Conservation (phyloP, 2,797 vertebrate genomes). For the Cuniculus paca region DNA sequence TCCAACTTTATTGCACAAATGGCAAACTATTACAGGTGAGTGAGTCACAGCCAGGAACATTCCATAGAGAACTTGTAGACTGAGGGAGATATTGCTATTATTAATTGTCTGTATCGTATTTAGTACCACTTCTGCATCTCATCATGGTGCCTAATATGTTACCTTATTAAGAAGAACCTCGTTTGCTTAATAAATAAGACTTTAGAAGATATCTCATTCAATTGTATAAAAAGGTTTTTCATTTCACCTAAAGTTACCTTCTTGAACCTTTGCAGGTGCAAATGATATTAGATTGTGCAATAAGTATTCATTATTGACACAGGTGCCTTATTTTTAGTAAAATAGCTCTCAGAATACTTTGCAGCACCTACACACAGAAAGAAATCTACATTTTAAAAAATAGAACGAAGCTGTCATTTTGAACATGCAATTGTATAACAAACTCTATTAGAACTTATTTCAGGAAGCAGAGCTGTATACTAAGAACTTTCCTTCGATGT, state of each 20-base stretch:
- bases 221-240: slow-evolving; percentile 71
- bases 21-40: background rate
- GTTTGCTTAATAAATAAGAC: slow-evolving; percentile 47
- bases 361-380: slow-evolving; percentile 85
- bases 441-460: slow-evolving; percentile 74
- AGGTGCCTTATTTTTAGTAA: slow-evolving; percentile 87
- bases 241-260: slow-evolving; percentile 78
- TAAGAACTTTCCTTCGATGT: slow-evolving; percentile 59
- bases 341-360: slow-evolving; percentile 86
- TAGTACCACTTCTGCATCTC: background rate
- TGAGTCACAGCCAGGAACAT: background rate
- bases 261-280: slow-evolving; percentile 76
- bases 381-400: slow-evolving; percentile 86
- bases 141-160: background rate
- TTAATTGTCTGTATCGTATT: background rate
- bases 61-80: background rate
- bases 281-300: slow-evolving; percentile 82
- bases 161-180: slow-evolving; percentile 57
- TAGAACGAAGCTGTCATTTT: slow-evolving; percentile 85
- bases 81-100: background rate
- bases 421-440: slow-evolving; percentile 83
- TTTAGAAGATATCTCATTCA: slow-evolving; percentile 36
- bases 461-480: slow-evolving; percentile 6
- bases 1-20: background rate
- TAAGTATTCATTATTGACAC: slow-evolving; percentile 84